These are phyloP conservation scores for Taeniopygia guttata DNA, from an alignment of 2,797 vertebrate species.

Conservation along the genomic window DNA sequence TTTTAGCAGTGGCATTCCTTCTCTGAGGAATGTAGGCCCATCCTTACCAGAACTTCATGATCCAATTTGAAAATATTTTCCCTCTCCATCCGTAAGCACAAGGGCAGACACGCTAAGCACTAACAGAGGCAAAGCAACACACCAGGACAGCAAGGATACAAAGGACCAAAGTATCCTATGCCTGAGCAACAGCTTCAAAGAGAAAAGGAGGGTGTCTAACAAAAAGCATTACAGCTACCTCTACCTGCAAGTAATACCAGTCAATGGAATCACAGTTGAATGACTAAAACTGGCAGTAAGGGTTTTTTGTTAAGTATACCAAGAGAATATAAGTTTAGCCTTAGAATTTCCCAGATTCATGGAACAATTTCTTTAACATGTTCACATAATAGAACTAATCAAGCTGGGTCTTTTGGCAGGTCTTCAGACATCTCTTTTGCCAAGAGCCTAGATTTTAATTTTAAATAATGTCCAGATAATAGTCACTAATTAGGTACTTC, in stretches of 20 bases:
- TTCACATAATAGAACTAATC: neutral
- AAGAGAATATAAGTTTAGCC: neutral
- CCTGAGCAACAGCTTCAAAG: neutral
- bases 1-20: neutral
- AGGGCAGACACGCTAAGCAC: neutral
- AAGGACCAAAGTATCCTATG: rapidly evolving
- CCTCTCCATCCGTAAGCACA: neutral
- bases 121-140: neutral
- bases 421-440: neutral
- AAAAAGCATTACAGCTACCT: neutral
- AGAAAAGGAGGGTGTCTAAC: neutral
- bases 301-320: neutral
- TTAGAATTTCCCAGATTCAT: neutral
- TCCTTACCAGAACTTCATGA: neutral
- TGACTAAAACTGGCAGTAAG: neutral
- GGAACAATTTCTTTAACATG: neutral
- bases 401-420: neutral
- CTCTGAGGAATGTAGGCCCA: neutral
- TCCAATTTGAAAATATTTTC: neutral
- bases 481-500: neutral
- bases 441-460: neutral
- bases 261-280: neutral
- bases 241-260: neutral
- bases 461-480: neutral
- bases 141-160: neutral